Base-by-base conservation (phyloP, 2,113 vertebrate species). In the Chroicocephalus ridibundus region DNA sequence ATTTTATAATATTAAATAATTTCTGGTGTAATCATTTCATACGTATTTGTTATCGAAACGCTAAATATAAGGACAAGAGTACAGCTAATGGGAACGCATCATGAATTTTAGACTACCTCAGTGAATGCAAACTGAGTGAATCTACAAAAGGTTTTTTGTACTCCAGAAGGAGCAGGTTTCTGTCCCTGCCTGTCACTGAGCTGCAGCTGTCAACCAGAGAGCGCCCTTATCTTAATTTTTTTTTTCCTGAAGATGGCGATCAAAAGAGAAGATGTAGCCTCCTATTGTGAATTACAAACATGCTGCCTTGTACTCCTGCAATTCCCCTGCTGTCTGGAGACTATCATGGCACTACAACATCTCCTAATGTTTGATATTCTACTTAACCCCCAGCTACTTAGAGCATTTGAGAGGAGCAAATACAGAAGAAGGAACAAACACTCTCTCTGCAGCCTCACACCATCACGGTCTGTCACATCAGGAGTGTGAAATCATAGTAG, bases 211-310 rank as follows among this genome's bases (percentile, higher is more conserved):
- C 93, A 95, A 34, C 25, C 27, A 84, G 60, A 91, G 61, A 94
- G 29, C 31, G 46, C 34, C 68, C 70, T 76, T 81, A 71, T 42
- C 60, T 88, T 52, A 42, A 21, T 69, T 54, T 90, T 80, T 82
- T 82, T 78, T 80, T 29, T 29, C 57, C 78, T 66, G 52, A 94
- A 87, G 52, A 89, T 84, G 34, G 40, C 0, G 6, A 94, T 91
- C 74, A 91, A 94, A 94, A 80, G 88, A 84, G 49, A 77, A 90
- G 78, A 93, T 36, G 19, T 34, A 91, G 69, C 42, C 42, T 82
- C 83, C 93, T 77, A 27, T 65, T 82, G 82, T 54, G 93, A 95
- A 90, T 91, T 68, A 95, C 70, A 87, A 95, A 82, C 70, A 82
- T 25, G 26, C 20, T 70, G 61, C 66, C 89, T 85, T 82, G 74